Percentiles rank a stretch among this genome's conserved stretches.
Conservation (phyloP, 2,888 invertebrate genomes). For the Lochmaea crataegi region DNA sequence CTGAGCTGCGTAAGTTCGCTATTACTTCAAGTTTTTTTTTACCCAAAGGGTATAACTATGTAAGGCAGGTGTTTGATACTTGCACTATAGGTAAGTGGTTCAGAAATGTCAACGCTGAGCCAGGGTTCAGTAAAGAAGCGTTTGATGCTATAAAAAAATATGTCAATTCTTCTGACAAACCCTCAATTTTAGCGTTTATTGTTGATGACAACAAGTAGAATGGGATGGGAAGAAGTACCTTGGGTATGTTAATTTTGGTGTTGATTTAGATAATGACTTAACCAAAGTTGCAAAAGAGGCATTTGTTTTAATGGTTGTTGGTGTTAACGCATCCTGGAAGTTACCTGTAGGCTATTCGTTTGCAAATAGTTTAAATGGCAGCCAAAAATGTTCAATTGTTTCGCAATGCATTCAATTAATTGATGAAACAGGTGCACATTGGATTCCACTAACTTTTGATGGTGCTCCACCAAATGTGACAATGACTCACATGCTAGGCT, state of each 20-base stretch:
- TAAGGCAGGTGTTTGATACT: conserved; percentile 54
- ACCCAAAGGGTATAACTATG: conserved; percentile 55
- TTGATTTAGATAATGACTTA: conserved; percentile 46
- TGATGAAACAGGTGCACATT: conserved; percentile 43
- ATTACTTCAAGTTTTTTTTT: conserved; percentile 41
- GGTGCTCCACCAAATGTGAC: conserved; percentile 49
- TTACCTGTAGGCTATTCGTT: conserved; percentile 55
- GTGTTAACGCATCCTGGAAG: conserved; percentile 51
- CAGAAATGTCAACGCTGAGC: conserved; percentile 50
- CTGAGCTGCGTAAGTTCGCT: conserved; percentile 40
- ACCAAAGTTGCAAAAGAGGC: conserved; percentile 49
- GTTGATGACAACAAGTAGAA: conserved; percentile 52
- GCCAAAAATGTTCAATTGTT: conserved; percentile 48
- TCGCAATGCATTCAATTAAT: conserved; percentile 44
- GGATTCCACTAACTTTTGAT: conserved; percentile 49
- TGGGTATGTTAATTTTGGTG: conserved; percentile 54
- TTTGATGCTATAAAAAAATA: conserved; percentile 46
- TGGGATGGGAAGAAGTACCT: conserved; percentile 54
- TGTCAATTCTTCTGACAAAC: conserved; percentile 28
- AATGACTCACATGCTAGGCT: not conserved
- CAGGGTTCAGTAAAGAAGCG: conserved; percentile 54
- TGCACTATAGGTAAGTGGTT: conserved; percentile 57
- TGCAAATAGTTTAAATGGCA: conserved; percentile 47
- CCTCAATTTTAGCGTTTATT: conserved; percentile 41
- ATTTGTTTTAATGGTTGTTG: conserved; percentile 50